Evolutionary conservation across 2,888 invertebrate species (phyloP), one percentile per base, ranked within the genome.

Genomic region (Troides oblongomaculatus): DNA sequence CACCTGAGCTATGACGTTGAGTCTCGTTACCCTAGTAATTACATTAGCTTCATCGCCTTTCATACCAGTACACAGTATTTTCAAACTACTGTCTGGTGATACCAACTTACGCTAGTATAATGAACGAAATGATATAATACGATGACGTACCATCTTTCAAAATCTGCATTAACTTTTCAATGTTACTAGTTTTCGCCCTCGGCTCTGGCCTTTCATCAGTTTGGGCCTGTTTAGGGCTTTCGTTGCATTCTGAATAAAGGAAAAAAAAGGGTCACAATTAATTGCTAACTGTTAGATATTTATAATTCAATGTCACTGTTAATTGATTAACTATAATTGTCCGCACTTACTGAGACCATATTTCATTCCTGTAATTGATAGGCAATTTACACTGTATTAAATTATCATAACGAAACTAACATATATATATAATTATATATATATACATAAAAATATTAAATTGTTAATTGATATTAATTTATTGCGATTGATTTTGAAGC

Each of bases 131-230:
- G 3, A 30, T 30, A 53, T 12, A 7, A 25, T 67, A 63, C 50
- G 30, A 23, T 10, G 14, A 66, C 66, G 36, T 72, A 81, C 82
- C 81, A 76, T 73, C 80, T 65, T 73, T 76, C 53, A 82, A 70
- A 61, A 81, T 62, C 50, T 76, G 64, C 63, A 80, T 43, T 50
- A 82, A 74, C 57, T 78, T 77, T 61, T 77, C 73, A 67, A 81
- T 69, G 50, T 68, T 78, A 60, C 64, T 66, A 12, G 17, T 66
- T 43, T 70, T 63, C 17, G 58, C 4, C 10, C 23, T 23, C 14
- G 25, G 36, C 23, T 53, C 39, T 4, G 60, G 2, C 17, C 50
- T 59, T 39, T 25, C 14, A 17, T 66, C 70, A n/a, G 4, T 21
- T 17, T 59, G 59, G 12, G n/a, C 6, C 18, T 39, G 46, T 18